Evolutionary conservation across 2,113 vertebrate genomes (phyloP), one percentile per base, ranked within the genome.

Genomic region (Budorcas taxicolor): DNA sequence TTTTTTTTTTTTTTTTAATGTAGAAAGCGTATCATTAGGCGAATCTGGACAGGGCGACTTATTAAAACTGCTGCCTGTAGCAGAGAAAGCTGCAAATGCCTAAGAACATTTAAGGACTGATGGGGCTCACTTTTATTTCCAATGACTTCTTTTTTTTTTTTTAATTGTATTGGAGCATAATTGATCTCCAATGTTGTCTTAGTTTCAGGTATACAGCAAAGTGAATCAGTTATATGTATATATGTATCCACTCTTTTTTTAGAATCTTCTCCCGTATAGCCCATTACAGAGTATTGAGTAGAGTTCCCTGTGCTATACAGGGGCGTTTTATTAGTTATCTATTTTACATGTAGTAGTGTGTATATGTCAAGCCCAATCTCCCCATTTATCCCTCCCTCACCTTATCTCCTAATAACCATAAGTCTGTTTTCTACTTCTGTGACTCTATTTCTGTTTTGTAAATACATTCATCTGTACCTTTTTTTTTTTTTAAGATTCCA

Each of bases 11-110:
- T 98, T 98, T 98, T 97, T 98, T 98, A 95, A 98, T 98, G 97
- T 97, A 98, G 94, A 98, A 97, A 98, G 97, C 97, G 21, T 98
- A 98, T 98, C 98, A 98, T 98, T 98, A 99, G 96, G 93, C 71
- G 91, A 55, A 98, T 96, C 95, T 82, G 89, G 92, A 76, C 78
- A 80, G 83, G 71, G 90, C 2, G 36, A 97, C 97, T 98, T 98
- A 98, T 98, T 97, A 98, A 98, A 98, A 98, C 90, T 94, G 52
- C 96, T 93, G 96, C 67, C 50, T 80, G 53, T 76, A 83, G 64
- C 89, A 98, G 97, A 97, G 95, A 90, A 6, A 94, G 74, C 78
- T 1, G 23, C 95, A 95, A 94, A 91, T 62, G 47, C 95, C 82
- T 90, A 81, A 95, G 50, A 90, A 97, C 87, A 94, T 90, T 93